These are phyloP conservation scores for Hydrozoanthus tunicans DNA, from an alignment of 64 coral and sea anemone genomes.

Conservation along the genomic window DNA sequence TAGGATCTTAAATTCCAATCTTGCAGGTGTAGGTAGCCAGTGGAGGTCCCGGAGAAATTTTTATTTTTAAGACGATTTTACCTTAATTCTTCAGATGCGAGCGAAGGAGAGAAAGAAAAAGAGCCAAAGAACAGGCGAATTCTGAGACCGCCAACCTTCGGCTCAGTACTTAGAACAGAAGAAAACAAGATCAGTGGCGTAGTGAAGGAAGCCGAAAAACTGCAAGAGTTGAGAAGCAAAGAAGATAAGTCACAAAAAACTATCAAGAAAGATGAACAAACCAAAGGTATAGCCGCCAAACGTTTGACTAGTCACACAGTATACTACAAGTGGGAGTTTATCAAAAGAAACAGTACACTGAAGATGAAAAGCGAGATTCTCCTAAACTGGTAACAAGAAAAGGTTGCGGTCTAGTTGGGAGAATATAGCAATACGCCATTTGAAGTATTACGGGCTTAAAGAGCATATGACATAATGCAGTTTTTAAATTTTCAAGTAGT, in stretches of 20 bases:
- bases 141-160: conserved; percentile 23
- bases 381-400: too few relatives aligned
- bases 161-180: background rate
- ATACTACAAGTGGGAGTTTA: too few relatives aligned
- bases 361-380: too few relatives aligned
- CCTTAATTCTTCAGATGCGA: background rate
- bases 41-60: background rate
- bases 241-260: background rate
- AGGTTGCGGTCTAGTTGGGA: too few relatives aligned
- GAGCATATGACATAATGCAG: too few relatives aligned
- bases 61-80: background rate
- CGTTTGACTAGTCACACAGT: too few relatives aligned
- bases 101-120: background rate
- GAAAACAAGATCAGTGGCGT: background rate
- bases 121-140: conserved; percentile 21
- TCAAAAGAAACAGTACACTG: too few relatives aligned
- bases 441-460: too few relatives aligned
- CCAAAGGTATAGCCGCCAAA: background rate
- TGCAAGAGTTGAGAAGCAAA: background rate
- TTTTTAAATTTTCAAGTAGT: too few relatives aligned
- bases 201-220: background rate
- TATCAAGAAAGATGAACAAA: background rate
- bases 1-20: too few relatives aligned
- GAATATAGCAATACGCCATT: too few relatives aligned
- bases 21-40: background rate